Percentiles rank a stretch among this genome's conserved stretches.
phyloP scores from a whole-genome alignment of 1,140 invertebrate species.

The Leguminivora glycinivorella region DNA sequence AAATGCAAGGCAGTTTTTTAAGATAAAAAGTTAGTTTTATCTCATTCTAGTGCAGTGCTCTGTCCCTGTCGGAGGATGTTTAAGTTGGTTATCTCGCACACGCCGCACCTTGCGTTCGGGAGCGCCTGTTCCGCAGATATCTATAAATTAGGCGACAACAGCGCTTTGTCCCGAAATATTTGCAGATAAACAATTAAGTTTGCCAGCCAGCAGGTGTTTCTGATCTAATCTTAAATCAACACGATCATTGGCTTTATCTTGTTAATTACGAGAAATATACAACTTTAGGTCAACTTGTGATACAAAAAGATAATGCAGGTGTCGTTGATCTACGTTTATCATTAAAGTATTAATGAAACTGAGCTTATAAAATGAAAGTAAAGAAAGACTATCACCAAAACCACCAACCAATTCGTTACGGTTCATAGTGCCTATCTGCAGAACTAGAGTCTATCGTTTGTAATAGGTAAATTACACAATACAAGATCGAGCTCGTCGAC shows the following conservation, averaged over 20 bases:
- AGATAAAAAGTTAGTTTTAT: slow-evolving; percentile 53
- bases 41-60: slow-evolving; percentile 59
- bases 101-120: slow-evolving; percentile 69
- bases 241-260: slow-evolving; percentile 31
- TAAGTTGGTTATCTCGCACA: slow-evolving; percentile 73
- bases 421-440: no score
- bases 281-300: not conserved
- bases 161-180: slow-evolving; percentile 65
- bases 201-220: slow-evolving; percentile 61
- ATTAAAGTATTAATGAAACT: no score
- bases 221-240: slow-evolving; percentile 63
- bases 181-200: slow-evolving; percentile 63
- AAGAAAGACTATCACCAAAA: not conserved
- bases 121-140: slow-evolving; percentile 48
- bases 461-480: slow-evolving; percentile 32
- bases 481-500: slow-evolving; percentile 27
- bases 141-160: slow-evolving; percentile 69
- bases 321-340: not conserved
- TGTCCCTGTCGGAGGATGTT: slow-evolving; percentile 70
- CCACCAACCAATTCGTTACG: no score
- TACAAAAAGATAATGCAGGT: slow-evolving; percentile 15
- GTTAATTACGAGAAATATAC: slow-evolving; percentile 58
- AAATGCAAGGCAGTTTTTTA: slow-evolving; percentile 28
- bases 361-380: not conserved
- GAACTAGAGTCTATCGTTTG: no score